Percentiles rank a stretch among this genome's conserved stretches.
These are phyloP conservation scores for Pachycephala philippinensis DNA, from an alignment of 2,113 vertebrate species.

Conservation along the genomic window DNA sequence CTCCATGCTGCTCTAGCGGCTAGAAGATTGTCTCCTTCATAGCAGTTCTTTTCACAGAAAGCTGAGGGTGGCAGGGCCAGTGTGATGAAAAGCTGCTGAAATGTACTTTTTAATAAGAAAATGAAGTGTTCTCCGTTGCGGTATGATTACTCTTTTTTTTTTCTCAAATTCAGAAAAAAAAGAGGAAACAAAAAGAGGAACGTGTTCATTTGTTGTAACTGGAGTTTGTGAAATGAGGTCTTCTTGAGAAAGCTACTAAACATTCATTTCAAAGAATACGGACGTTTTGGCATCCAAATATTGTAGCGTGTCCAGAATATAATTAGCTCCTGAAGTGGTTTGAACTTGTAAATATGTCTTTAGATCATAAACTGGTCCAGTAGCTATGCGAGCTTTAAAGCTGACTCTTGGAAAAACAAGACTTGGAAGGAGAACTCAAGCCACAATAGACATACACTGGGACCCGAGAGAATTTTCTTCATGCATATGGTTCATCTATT, in stretches of 20 bases:
- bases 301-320: conserved; percentile 46
- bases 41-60: not conserved
- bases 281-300: conserved; percentile 46
- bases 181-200: conserved; percentile 78
- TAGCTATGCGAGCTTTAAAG: not conserved
- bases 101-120: conserved; percentile 71
- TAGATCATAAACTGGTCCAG: conserved; percentile 43
- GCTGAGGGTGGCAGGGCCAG: not conserved
- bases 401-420: conserved; percentile 23
- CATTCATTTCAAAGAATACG: conserved; percentile 71
- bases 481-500: conserved; percentile 49
- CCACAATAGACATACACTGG: not conserved
- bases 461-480: not conserved
- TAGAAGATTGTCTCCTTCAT: not conserved
- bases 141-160: conserved; percentile 44
- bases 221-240: conserved; percentile 66
- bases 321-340: conserved; percentile 39
- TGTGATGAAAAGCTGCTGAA: conserved; percentile 51
- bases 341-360: conserved; percentile 61
- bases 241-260: conserved; percentile 71
- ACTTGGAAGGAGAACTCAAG: conserved; percentile 8
- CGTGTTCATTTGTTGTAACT: conserved; percentile 72
- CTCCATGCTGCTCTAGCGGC: not conserved
- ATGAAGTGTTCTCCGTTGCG: conserved; percentile 69
- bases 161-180: conserved; percentile 69